A percentile compares a stretch with the other conserved stretches of the same genome.
phyloP scores from a whole-genome alignment of 2,797 vertebrate species.

The Kryptopterus vitreolus region DNA sequence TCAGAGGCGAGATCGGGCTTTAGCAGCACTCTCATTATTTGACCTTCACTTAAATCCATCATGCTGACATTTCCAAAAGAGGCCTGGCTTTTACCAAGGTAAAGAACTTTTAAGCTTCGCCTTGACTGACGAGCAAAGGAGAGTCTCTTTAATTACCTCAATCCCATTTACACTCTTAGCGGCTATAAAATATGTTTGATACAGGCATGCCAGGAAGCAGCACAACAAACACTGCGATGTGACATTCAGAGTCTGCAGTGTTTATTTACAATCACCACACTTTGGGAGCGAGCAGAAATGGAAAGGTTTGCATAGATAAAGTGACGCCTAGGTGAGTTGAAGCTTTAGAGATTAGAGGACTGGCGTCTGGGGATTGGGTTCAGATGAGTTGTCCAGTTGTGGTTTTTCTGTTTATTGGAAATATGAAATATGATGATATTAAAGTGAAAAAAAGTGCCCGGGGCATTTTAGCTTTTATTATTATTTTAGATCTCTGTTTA shows the following conservation, averaged over 20 bases:
- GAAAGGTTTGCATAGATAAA: not conserved
- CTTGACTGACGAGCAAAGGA: slow-evolving; percentile 31
- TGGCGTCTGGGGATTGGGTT: not conserved
- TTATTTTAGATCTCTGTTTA: not conserved
- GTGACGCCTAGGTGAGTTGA: not conserved
- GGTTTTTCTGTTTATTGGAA: not conserved
- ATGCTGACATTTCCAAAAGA: slow-evolving; percentile 65
- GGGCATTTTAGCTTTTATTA: not conserved
- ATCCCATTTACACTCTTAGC: slow-evolving; percentile 61
- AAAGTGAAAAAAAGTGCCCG: not conserved
- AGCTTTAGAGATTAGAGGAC: not conserved
- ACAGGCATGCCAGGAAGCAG: slow-evolving; percentile 44
- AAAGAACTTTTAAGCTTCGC: slow-evolving; percentile 53
- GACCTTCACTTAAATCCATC: slow-evolving; percentile 77
- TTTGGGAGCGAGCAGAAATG: not conserved
- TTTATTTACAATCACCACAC: slow-evolving; percentile 14
- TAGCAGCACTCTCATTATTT: slow-evolving; percentile 72
- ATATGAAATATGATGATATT: not conserved
- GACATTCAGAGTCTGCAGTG: not conserved
- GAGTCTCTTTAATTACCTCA: slow-evolving; percentile 65
- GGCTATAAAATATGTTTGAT: slow-evolving; percentile 57
- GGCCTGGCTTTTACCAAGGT: slow-evolving; percentile 51
- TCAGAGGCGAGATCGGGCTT: slow-evolving; percentile 61
- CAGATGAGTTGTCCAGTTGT: not conserved
- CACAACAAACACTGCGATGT: not conserved